phyloP scores from a whole-genome alignment of 2,888 invertebrate genomes.

The Liodrosophila aerea region DNA sequence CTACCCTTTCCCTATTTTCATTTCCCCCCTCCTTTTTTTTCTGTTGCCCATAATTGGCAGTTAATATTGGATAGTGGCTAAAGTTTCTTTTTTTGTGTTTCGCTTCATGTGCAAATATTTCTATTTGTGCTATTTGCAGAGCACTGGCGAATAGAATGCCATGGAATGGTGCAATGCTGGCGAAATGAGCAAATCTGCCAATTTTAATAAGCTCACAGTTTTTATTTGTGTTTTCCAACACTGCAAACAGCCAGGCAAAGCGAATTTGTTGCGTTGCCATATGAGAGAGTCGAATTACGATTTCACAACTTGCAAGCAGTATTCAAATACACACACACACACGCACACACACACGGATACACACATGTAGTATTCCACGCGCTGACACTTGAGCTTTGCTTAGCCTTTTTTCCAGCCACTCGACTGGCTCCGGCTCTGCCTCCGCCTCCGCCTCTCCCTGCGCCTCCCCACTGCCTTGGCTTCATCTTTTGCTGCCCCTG shows the following conservation, averaged over 20 bases:
- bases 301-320: constrained; percentile 37
- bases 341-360: constrained; percentile 38
- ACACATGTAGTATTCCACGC: constrained; percentile 20
- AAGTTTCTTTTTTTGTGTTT: constrained; percentile 54
- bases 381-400: constrained; percentile 61
- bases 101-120: constrained; percentile 54
- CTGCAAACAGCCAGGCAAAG: constrained; percentile 60
- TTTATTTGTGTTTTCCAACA: constrained; percentile 74
- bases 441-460: background rate
- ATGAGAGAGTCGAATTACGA: constrained; percentile 14
- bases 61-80: constrained; percentile 73
- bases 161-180: constrained; percentile 7
- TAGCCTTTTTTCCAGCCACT: constrained; percentile 40
- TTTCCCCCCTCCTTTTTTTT: no score
- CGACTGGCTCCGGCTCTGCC: constrained; percentile 22
- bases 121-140: constrained; percentile 72
- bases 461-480: background rate
- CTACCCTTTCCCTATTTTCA: no score
- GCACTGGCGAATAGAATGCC: constrained; percentile 31
- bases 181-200: constrained; percentile 44
- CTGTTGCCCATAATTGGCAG: constrained; percentile 64
- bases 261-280: constrained; percentile 25
- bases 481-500: background rate
- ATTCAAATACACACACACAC: constrained; percentile 44
- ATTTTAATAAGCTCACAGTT: constrained; percentile 75